Percentiles rank a stretch among this genome's conserved stretches.
phyloP scores from a whole-genome alignment of 2,113 vertebrate genomes.

The Chaenogobius annularis region DNA sequence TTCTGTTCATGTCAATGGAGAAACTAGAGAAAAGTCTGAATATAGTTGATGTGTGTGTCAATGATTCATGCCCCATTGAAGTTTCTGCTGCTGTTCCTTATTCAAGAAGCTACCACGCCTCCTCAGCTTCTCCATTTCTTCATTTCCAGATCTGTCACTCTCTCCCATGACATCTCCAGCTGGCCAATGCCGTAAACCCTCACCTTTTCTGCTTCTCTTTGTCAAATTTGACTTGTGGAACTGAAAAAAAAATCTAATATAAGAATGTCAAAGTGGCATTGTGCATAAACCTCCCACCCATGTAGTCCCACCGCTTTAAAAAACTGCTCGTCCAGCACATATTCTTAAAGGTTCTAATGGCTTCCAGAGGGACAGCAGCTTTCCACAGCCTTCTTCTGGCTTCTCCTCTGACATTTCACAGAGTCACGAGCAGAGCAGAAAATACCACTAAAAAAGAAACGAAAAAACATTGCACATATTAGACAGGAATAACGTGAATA shows the following conservation, averaged over 20 bases:
- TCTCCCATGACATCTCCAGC: too few species aligned
- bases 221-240: neutral
- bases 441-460: slow-evolving; percentile 63
- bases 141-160: too few species aligned
- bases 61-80: too few species aligned
- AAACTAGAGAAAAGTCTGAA: too few species aligned
- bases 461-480: slow-evolving; percentile 54
- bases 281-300: slow-evolving; percentile 52
- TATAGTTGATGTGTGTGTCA: too few species aligned
- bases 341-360: slow-evolving; percentile 81
- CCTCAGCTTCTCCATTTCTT: too few species aligned
- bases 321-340: slow-evolving; percentile 70
- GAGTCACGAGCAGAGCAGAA: slow-evolving; percentile 63
- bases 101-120: too few species aligned
- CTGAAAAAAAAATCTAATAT: slow-evolving; percentile 22
- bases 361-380: slow-evolving; percentile 72
- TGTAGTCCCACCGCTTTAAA: slow-evolving; percentile 42
- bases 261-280: slow-evolving; percentile 45
- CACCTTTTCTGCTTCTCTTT: too few species aligned
- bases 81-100: too few species aligned
- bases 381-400: slow-evolving; percentile 53
- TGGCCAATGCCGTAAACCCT: too few species aligned
- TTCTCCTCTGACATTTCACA: slow-evolving; percentile 69
- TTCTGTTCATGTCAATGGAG: too few species aligned
- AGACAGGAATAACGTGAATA: slow-evolving; percentile 26